Percentiles rank a stretch among this genome's conserved stretches.
These are phyloP conservation scores for Papilio machaon DNA, from an alignment of 1,140 invertebrate species.

Conservation along the genomic window DNA sequence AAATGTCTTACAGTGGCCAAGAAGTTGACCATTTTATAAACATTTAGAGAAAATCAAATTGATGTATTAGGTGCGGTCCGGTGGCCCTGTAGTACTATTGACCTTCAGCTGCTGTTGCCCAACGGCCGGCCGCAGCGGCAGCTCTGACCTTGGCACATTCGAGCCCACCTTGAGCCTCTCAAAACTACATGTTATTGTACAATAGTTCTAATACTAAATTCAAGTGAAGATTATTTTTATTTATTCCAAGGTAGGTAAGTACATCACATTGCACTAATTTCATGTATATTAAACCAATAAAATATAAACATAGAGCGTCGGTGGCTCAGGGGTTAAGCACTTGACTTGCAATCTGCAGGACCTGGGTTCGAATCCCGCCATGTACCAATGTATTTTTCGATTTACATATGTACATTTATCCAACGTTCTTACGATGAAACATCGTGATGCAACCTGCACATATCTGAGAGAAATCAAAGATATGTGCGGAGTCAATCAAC, in stretches of 20 bases:
- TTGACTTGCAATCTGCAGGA: no score
- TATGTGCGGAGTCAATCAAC: no score
- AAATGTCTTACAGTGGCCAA: not conserved
- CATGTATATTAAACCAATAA: no score
- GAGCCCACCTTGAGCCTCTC: not conserved
- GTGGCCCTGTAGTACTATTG: constrained; percentile 11
- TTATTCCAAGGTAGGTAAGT: not conserved
- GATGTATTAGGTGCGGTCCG: not conserved
- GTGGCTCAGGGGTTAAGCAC: no score
- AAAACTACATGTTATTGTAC: not conserved
- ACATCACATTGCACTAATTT: no score
- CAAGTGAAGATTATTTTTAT: not conserved
- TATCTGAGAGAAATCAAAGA: no score
- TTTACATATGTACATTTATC: no score
- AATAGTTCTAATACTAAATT: not conserved
- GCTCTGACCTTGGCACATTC: not conserved
- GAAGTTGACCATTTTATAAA: not conserved
- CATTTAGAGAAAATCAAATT: not conserved
- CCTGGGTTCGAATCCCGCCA: no score
- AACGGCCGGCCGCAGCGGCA: not conserved
- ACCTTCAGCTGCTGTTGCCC: not conserved
- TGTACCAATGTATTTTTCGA: no score
- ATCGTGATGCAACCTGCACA: no score
- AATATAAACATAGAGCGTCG: no score
- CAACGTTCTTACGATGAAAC: no score